Percentiles rank a stretch among this genome's conserved stretches.
Conservation (phyloP, 1,140 invertebrate genomes). For the Riptortus pedestris region DNA sequence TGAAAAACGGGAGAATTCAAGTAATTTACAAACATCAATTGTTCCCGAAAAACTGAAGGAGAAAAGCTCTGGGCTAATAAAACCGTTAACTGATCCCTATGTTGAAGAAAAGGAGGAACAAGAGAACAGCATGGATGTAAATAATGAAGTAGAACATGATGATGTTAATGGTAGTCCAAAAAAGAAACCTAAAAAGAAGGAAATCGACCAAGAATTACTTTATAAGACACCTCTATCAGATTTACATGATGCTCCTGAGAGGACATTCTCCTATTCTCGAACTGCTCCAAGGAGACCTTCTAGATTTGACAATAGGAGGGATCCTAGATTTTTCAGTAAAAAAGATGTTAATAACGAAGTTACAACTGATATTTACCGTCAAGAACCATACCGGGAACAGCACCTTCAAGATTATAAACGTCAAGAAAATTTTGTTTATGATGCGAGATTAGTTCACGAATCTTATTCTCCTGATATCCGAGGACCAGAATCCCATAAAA, state of each 20-base stretch:
- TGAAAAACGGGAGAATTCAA: background rate
- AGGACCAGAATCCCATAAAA: background rate
- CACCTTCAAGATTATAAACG: background rate
- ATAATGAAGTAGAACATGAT: background rate
- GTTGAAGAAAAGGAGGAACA: background rate
- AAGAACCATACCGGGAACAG: constrained; percentile 4
- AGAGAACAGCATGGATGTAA: background rate
- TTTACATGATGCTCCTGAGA: background rate
- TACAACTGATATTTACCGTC: background rate
- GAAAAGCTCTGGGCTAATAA: background rate
- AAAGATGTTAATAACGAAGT: background rate
- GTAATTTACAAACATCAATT: background rate
- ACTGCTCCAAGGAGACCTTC: background rate
- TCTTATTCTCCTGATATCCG: background rate
- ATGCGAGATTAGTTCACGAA: background rate
- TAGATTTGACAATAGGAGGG: background rate
- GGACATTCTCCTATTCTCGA: background rate
- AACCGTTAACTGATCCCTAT: background rate
- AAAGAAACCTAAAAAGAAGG: background rate
- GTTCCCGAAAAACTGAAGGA: background rate
- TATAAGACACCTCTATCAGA: constrained; percentile 4
- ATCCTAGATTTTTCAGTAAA: background rate
- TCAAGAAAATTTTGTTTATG: background rate
- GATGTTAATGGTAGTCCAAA: background rate
- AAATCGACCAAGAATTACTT: background rate